Percentiles rank a stretch among this genome's conserved stretches.
Conservation (phyloP, 2,888 invertebrate species). For the Hermaeophaga mercurialis region DNA sequence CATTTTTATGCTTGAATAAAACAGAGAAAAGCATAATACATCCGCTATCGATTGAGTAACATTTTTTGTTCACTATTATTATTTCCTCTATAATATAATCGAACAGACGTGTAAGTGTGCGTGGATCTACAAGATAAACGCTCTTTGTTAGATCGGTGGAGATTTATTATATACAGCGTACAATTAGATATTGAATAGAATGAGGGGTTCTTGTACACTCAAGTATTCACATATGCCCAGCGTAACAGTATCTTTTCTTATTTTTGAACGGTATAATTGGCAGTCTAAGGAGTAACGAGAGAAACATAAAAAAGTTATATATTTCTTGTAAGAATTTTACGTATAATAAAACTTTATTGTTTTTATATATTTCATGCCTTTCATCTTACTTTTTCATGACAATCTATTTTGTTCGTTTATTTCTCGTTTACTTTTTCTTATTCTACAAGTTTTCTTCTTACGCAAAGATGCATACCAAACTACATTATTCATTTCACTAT, state of each 20-base stretch:
- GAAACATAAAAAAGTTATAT: too few relatives aligned
- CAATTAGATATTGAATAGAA: conserved; percentile 28
- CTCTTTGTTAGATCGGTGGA: conserved; percentile 36
- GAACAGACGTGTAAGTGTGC: conserved; percentile 35
- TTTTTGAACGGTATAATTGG: conserved; percentile 7
- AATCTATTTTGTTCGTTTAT: too few relatives aligned
- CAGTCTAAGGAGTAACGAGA: too few relatives aligned
- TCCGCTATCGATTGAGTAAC: background rate
- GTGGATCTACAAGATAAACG: conserved; percentile 38
- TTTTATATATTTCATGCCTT: too few relatives aligned
- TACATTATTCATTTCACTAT: too few relatives aligned
- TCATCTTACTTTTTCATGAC: too few relatives aligned
- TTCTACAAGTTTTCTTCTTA: too few relatives aligned
- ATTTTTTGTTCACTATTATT: conserved; percentile 2
- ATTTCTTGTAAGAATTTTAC: too few relatives aligned
- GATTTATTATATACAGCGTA: conserved; percentile 33
- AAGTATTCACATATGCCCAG: conserved; percentile 28
- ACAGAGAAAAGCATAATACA: background rate
- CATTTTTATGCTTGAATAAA: background rate
- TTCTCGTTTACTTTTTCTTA: too few relatives aligned
- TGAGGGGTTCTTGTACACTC: conserved; percentile 29
- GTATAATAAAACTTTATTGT: too few relatives aligned
- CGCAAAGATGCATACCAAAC: too few relatives aligned
- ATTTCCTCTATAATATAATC: conserved; percentile 22
- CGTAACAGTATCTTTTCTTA: conserved; percentile 24